Evolutionary conservation across 64 coral and sea anemone genomes (phyloP).

Genomic region (Dendronephthya gigantea): DNA sequence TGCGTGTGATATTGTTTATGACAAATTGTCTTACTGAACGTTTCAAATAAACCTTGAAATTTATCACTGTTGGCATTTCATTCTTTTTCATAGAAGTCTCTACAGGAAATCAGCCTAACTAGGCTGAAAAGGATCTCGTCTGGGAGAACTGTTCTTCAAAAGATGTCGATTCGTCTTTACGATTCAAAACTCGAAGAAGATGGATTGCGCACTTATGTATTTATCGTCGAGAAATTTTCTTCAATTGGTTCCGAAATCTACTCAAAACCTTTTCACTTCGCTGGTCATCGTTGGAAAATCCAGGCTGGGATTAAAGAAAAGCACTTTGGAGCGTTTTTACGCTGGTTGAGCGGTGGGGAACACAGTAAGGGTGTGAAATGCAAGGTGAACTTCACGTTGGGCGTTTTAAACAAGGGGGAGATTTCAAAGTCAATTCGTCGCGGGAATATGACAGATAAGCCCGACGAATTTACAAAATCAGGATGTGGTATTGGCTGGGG

Average conservation of each 20-base stretch:
- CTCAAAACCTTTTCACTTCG: constrained; percentile 80
- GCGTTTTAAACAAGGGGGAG: constrained; percentile 59
- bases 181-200: constrained; percentile 46
- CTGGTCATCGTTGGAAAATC: constrained; percentile 66
- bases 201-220: constrained; percentile 49
- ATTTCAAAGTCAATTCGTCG: constrained; percentile 49
- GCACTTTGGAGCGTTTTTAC: constrained; percentile 60
- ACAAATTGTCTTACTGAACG: background rate
- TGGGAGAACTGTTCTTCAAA: background rate
- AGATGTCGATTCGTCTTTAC: constrained; percentile 82
- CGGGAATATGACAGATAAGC: constrained; percentile 45
- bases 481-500: constrained; percentile 86
- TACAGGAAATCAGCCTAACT: background rate
- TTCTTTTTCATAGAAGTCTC: too few relatives aligned
- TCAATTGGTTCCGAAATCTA: constrained; percentile 52
- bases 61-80: background rate
- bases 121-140: background rate
- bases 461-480: constrained; percentile 71
- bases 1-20: background rate
- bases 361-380: constrained; percentile 67
- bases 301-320: constrained; percentile 60
- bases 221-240: constrained; percentile 80
- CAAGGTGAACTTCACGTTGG: constrained; percentile 50
- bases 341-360: constrained; percentile 71
- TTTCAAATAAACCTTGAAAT: background rate